phyloP scores from a whole-genome alignment of 2,113 vertebrate species.

The Amazona guildingii region DNA sequence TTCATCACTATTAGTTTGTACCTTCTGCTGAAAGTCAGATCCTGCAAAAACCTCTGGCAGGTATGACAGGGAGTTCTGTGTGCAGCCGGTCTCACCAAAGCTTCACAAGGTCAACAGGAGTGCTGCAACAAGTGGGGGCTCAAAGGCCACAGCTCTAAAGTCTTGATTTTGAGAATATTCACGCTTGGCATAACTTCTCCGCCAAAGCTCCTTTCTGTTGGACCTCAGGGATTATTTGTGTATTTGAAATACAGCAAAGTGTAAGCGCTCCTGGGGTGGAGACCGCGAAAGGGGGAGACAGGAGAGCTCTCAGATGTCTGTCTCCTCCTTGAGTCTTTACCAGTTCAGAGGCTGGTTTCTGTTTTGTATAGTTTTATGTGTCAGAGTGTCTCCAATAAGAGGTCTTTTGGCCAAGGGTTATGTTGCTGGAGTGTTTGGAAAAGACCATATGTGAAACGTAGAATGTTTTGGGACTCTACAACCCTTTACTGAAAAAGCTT shows the following conservation, averaged over 20 bases:
- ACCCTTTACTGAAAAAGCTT: neutral
- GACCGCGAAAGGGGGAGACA: neutral
- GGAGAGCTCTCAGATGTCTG: neutral
- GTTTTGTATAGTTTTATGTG: neutral
- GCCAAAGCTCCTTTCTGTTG: neutral
- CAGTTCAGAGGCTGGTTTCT: accelerated
- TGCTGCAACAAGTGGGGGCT: neutral
- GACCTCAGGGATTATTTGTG: neutral
- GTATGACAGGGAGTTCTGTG: neutral
- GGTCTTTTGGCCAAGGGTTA: neutral
- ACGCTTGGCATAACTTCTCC: neutral
- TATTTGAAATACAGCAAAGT: neutral
- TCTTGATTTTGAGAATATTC: neutral
- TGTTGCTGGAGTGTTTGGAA: neutral
- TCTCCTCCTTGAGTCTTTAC: neutral
- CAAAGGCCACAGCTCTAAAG: neutral
- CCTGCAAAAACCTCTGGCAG: neutral
- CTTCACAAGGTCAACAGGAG: neutral
- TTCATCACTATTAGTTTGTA: neutral
- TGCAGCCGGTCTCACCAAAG: neutral
- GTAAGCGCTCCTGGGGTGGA: accelerated
- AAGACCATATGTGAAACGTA: accelerated
- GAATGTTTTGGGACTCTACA: neutral
- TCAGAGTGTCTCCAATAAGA: neutral
- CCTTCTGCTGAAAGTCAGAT: neutral